phyloP scores from a whole-genome alignment of 1,140 invertebrate species.

The Pectinophora gossypiella region DNA sequence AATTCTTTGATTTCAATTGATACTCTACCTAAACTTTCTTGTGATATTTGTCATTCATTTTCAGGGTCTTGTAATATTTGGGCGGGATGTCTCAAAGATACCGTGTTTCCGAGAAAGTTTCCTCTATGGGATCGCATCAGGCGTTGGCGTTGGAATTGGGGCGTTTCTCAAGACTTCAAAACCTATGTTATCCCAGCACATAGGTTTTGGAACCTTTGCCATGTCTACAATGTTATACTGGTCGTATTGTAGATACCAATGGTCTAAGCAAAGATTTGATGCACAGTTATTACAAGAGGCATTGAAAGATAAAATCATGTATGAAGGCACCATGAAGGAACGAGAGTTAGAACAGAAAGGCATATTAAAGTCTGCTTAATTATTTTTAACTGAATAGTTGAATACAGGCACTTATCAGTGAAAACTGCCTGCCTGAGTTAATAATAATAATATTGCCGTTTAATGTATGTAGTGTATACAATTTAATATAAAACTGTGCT shows the following conservation, averaged over 20 bases:
- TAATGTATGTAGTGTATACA: no score
- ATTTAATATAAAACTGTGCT: no score
- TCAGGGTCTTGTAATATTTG: slow-evolving; percentile 73
- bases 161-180: slow-evolving; percentile 80
- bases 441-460: no score
- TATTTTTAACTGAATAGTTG: background rate
- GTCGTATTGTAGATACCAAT: slow-evolving; percentile 74
- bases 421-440: no score
- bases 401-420: no score
- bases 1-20: no score
- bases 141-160: slow-evolving; percentile 75
- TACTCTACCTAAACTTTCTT: no score
- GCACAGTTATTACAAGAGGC: slow-evolving; percentile 68
- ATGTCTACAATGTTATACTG: slow-evolving; percentile 76
- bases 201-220: slow-evolving; percentile 74
- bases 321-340: slow-evolving; percentile 69
- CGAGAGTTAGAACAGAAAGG: slow-evolving; percentile 57
- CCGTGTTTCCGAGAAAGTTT: slow-evolving; percentile 81
- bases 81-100: slow-evolving; percentile 77
- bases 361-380: slow-evolving; percentile 51
- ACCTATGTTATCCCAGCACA: slow-evolving; percentile 69
- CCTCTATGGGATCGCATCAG: slow-evolving; percentile 77
- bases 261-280: slow-evolving; percentile 73
- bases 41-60: slow-evolving; percentile 20
- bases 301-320: slow-evolving; percentile 62